Percentiles rank a stretch among this genome's conserved stretches.
Conservation (phyloP, 2,797 vertebrate genomes). For the Pangasius sanitwongsei region DNA sequence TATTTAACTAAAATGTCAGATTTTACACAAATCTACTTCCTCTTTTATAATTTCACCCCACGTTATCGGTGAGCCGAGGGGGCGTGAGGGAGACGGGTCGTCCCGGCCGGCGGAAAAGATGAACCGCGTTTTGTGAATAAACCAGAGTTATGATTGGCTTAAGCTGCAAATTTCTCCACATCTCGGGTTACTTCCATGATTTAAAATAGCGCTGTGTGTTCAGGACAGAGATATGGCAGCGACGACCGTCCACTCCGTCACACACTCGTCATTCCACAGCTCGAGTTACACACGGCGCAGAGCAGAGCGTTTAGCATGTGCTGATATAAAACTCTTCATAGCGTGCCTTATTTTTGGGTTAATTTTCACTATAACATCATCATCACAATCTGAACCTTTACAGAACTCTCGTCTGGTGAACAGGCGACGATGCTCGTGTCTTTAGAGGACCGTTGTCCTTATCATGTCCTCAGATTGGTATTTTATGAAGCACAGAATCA, state of each 20-base stretch:
- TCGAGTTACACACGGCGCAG: slow-evolving; percentile 41
- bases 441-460: neutral
- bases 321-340: neutral
- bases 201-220: slow-evolving; percentile 76
- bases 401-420: neutral
- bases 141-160: slow-evolving; percentile 66
- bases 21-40: neutral
- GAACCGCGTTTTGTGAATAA: slow-evolving; percentile 39
- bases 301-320: neutral
- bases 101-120: neutral
- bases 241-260: slow-evolving; percentile 45
- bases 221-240: slow-evolving; percentile 52
- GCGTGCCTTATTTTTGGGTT: neutral
- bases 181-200: slow-evolving; percentile 75
- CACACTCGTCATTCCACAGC: slow-evolving; percentile 47
- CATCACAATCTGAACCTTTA: too few species aligned
- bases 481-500: neutral
- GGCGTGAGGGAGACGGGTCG: neutral
- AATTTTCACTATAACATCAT: neutral
- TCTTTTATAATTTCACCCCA: neutral
- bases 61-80: neutral
- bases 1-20: neutral
- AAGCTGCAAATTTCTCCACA: slow-evolving; percentile 63
- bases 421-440: neutral
- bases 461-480: neutral